These are phyloP conservation scores for Trichogramma evanescens DNA, from an alignment of 2,888 invertebrate species.

Conservation along the genomic window DNA sequence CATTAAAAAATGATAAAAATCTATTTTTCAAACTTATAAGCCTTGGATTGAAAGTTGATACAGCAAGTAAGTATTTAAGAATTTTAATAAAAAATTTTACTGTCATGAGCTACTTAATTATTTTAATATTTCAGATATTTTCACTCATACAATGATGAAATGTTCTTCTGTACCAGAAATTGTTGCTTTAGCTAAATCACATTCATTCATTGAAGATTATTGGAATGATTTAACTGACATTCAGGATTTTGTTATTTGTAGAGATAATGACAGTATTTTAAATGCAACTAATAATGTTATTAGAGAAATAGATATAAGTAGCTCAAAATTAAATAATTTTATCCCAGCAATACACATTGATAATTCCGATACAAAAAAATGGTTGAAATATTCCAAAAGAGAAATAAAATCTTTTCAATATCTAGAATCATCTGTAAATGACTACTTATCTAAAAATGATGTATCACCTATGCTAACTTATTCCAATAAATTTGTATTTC, in stretches of 20 bases:
- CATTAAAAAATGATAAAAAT: slow-evolving; percentile 38
- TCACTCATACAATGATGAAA: slow-evolving; percentile 38
- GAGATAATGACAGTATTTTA: neutral
- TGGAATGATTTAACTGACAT: slow-evolving; percentile 35
- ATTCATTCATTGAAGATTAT: slow-evolving; percentile 30
- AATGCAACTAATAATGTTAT: neutral
- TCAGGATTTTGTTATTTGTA: slow-evolving; percentile 10
- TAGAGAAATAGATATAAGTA: neutral
- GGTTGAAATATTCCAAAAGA: neutral
- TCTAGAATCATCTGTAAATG: neutral
- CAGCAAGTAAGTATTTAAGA: slow-evolving; percentile 30
- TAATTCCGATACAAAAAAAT: neutral
- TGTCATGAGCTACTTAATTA: neutral
- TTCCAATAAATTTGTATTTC: slow-evolving; percentile 23
- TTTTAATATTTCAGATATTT: slow-evolving; percentile 28
- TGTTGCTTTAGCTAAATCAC: slow-evolving; percentile 26
- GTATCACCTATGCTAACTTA: slow-evolving; percentile 18
- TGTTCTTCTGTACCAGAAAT: slow-evolving; percentile 36
- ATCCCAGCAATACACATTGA: slow-evolving; percentile 12
- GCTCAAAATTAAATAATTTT: neutral
- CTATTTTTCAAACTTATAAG: slow-evolving; percentile 35
- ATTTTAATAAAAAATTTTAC: neutral
- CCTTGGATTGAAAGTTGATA: slow-evolving; percentile 30
- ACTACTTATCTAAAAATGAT: neutral
- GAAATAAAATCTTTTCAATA: slow-evolving; percentile 3